These are phyloP conservation scores for Hydrotaea diabolus DNA, from an alignment of 2,888 invertebrate genomes.

Conservation along the genomic window DNA sequence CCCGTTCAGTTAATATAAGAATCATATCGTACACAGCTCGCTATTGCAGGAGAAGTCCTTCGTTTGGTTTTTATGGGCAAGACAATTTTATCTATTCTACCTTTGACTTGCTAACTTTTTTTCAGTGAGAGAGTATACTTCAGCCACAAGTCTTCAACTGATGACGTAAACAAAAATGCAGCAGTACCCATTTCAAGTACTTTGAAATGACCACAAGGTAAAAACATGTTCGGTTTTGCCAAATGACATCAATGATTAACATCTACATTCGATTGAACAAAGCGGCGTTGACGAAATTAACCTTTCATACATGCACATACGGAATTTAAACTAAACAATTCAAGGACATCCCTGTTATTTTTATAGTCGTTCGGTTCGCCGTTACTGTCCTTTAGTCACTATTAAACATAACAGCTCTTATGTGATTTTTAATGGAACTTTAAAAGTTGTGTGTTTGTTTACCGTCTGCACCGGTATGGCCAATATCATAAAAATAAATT, in stretches of 20 bases:
- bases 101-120: no score
- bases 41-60: no score
- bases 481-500: conserved; percentile 17
- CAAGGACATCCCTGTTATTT: no score
- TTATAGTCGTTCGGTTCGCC: neutral
- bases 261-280: neutral
- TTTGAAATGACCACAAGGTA: no score
- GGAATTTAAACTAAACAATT: neutral
- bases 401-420: conserved; percentile 2
- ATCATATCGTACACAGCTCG: no score
- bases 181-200: no score
- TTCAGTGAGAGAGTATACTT: no score
- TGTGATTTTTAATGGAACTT: neutral
- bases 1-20: no score
- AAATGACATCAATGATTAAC: neutral
- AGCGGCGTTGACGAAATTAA: neutral
- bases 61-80: no score
- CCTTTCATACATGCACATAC: neutral
- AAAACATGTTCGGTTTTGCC: neutral
- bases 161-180: no score
- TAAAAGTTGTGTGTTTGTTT: neutral
- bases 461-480: neutral
- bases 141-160: no score
- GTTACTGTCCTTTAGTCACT: neutral
- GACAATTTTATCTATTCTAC: no score